Percentiles rank a stretch among this genome's conserved stretches.
These are phyloP conservation scores for Triplophysa siluroides DNA, from an alignment of 2,113 vertebrate genomes.

Conservation along the genomic window DNA sequence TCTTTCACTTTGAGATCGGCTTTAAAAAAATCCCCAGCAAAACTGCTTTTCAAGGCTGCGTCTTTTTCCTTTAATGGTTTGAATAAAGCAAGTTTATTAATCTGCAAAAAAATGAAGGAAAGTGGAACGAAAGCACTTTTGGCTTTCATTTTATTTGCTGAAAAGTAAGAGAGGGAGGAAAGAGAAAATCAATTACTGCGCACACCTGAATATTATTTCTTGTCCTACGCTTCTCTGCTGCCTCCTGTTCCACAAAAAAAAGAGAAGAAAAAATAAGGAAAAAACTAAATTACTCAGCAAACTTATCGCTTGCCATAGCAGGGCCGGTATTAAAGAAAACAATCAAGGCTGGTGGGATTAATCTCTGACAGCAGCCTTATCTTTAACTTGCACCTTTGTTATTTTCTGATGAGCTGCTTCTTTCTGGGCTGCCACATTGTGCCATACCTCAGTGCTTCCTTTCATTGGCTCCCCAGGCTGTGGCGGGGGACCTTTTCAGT, in stretches of 20 bases:
- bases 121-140: slow-evolving; percentile 80
- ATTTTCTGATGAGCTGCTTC: slow-evolving; percentile 99
- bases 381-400: slow-evolving; percentile 99
- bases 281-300: slow-evolving; percentile 99
- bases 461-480: slow-evolving; percentile 97
- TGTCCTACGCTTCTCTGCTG: slow-evolving; percentile 66
- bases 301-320: slow-evolving; percentile 99
- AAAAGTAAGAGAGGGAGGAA: slow-evolving; percentile 78
- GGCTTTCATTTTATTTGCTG: slow-evolving; percentile 77
- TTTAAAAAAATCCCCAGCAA: slow-evolving; percentile 64
- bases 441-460: slow-evolving; percentile 99
- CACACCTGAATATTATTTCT: slow-evolving; percentile 99
- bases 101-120: slow-evolving; percentile 69
- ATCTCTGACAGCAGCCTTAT: slow-evolving; percentile 99
- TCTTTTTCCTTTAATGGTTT: slow-evolving; percentile 70
- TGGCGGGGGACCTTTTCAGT: slow-evolving; percentile 96
- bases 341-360: slow-evolving; percentile 99
- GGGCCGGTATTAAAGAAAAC: slow-evolving; percentile 99
- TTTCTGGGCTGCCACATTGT: slow-evolving; percentile 89
- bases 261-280: slow-evolving; percentile 30
- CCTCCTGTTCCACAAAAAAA: slow-evolving; percentile 78
- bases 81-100: slow-evolving; percentile 80
- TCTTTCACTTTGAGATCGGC: slow-evolving; percentile 54
- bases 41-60: slow-evolving; percentile 73
- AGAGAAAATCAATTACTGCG: slow-evolving; percentile 98